Base-by-base conservation (phyloP, 2,797 vertebrate species). In the Sparidentex hasta region DNA sequence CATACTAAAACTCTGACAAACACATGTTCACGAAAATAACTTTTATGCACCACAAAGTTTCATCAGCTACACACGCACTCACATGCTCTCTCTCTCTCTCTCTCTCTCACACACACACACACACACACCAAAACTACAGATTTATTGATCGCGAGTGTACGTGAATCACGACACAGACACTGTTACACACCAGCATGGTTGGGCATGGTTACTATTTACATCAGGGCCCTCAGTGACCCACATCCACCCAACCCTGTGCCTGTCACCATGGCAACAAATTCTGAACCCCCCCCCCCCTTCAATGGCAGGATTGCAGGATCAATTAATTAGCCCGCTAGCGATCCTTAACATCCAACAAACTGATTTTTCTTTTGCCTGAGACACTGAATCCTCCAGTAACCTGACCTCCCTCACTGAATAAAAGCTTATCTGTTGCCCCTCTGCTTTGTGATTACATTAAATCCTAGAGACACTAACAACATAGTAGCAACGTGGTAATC, bases 171-270 rank as follows among this genome's bases (percentile, higher is more conserved):
- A 87, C 88, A 91, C 89, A 88, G 83, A 93, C 74, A 85, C 88
- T n/a, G 81, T 67, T 81, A 85, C 81, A 88, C 87, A 87, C 71
- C 29, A 52, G 91, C 81, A 81, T 81, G 74, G 79, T 90, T 87
- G 84, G 38, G 78, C 78, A 90, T 89, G 85, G 73, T 82, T 76
- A 76, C 87, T 92, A 93, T 94, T 90, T 94, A 94, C 92, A 93
- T 74, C 81, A 65, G 68, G 79, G 67, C 57, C 81, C 48, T 66
- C 33, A 52, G 70, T 80, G 74, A 81, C 77, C 78, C 74, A n/a
- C 81, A 73, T 81, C 79, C 71, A 62, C 79, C 69, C 51, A 70
- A 63, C 62, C 57, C 44, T 67, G 51, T 66, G 67, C 69, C 71
- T 61, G 76, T 88, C 71, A 67, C 88, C 81, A 80, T 83, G 84